These are phyloP conservation scores for Heteractis magnifica DNA, from an alignment of 92 coral and sea anemone species.

Conservation along the genomic window DNA sequence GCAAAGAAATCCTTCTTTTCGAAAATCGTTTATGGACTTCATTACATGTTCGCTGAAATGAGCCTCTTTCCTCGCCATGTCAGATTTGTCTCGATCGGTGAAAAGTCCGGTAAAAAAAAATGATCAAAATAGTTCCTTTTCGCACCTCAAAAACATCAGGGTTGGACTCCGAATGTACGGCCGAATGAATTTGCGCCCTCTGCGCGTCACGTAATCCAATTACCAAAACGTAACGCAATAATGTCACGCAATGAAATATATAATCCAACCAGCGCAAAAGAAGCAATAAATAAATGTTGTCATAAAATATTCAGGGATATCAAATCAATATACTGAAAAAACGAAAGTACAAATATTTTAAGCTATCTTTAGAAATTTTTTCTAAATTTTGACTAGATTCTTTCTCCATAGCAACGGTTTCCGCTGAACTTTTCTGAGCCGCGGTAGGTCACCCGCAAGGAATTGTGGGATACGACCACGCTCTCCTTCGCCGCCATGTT, in stretches of 20 bases:
- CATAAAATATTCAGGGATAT: not conserved
- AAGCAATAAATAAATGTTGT: too few relatives aligned
- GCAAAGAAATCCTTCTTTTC: slow-evolving; percentile 69
- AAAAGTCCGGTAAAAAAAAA: not conserved
- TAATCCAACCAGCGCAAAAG: too few relatives aligned
- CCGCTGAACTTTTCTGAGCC: slow-evolving; percentile 27
- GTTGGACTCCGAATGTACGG: not conserved
- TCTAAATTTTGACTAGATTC: not conserved
- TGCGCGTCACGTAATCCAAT: slow-evolving; percentile 14
- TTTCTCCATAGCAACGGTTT: slow-evolving; percentile 10
- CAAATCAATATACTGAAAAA: not conserved
- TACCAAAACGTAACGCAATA: not conserved
- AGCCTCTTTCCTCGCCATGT: slow-evolving; percentile 47
- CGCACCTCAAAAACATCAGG: not conserved
- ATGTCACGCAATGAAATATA: not conserved
- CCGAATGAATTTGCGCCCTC: not conserved
- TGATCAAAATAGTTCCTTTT: not conserved
- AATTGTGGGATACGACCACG: slow-evolving; percentile 70
- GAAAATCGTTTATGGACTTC: slow-evolving; percentile 61
- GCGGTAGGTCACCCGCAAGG: slow-evolving; percentile 20
- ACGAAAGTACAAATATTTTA: not conserved
- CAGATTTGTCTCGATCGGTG: not conserved
- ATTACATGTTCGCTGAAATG: slow-evolving; percentile 56
- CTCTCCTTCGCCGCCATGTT: slow-evolving; percentile 88
- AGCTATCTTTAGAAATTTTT: too few relatives aligned